Evolutionary conservation across 2,888 invertebrate species (phyloP).

Genomic region (Lochmaea crataegi): DNA sequence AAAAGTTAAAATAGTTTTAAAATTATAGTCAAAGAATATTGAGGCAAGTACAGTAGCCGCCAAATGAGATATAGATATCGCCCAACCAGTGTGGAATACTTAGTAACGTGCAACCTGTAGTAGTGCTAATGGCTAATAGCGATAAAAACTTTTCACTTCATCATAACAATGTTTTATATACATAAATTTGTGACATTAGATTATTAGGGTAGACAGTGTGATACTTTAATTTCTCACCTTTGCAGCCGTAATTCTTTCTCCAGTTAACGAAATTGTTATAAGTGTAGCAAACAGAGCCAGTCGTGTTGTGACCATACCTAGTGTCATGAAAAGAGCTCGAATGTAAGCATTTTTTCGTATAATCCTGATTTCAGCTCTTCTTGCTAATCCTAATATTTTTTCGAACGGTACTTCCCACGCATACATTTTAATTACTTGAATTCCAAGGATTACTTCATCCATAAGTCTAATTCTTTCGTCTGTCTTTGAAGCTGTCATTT

Average conservation of each 20-base stretch:
- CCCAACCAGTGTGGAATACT: too few relatives aligned
- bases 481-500: constrained; percentile 83
- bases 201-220: too few relatives aligned
- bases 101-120: too few relatives aligned
- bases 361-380: constrained; percentile 69
- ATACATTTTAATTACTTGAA: constrained; percentile 86
- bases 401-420: constrained; percentile 80
- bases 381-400: constrained; percentile 69
- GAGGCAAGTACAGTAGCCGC: too few relatives aligned
- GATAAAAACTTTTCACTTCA: too few relatives aligned
- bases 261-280: constrained; percentile 75
- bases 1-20: too few relatives aligned
- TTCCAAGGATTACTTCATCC: constrained; percentile 93
- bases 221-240: constrained; percentile 65
- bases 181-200: too few relatives aligned
- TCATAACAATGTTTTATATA: too few relatives aligned
- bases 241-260: constrained; percentile 76
- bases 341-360: constrained; percentile 71
- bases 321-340: constrained; percentile 77
- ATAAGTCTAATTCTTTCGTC: constrained; percentile 92
- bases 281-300: constrained; percentile 64
- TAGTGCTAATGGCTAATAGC: too few relatives aligned
- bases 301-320: constrained; percentile 74
- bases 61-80: too few relatives aligned
- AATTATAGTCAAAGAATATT: too few relatives aligned